phyloP scores from a whole-genome alignment of 2,797 vertebrate species.

The Bradypodion pumilum region DNA sequence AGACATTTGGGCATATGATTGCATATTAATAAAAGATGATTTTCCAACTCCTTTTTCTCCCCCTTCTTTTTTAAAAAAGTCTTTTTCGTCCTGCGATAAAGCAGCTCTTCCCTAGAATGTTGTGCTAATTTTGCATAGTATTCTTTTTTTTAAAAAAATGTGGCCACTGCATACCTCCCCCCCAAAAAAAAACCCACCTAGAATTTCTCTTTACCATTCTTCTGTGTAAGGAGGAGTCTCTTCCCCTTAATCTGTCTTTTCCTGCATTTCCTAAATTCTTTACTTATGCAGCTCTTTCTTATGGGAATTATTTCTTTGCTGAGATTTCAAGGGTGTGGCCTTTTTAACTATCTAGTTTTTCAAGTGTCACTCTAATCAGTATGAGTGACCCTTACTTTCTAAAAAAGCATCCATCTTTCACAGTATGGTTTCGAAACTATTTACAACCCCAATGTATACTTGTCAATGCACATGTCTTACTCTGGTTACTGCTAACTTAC shows the following conservation, averaged over 20 bases:
- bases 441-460: background rate
- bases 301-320: background rate
- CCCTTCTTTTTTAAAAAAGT: no score
- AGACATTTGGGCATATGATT: no score
- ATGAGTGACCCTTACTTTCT: background rate
- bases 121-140: background rate
- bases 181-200: no score
- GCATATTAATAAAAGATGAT: no score
- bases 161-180: no score
- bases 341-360: conserved; percentile 13
- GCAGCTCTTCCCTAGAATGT: background rate
- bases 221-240: background rate
- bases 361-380: background rate
- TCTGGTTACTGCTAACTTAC: background rate
- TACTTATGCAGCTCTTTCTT: background rate
- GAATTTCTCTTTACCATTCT: background rate
- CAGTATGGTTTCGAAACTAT: conserved; percentile 1
- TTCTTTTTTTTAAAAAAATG: no score
- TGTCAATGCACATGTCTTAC: background rate
- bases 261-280: background rate
- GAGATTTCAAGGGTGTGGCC: background rate
- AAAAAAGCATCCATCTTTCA: conserved; percentile 2
- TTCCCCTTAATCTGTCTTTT: background rate
- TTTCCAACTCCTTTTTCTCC: no score
- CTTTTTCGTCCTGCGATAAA: no score